Percentiles rank a stretch among this genome's conserved stretches.
These are phyloP conservation scores for Zoanthus sansibaricus DNA, from an alignment of 92 coral and sea anemone genomes.

Conservation along the genomic window DNA sequence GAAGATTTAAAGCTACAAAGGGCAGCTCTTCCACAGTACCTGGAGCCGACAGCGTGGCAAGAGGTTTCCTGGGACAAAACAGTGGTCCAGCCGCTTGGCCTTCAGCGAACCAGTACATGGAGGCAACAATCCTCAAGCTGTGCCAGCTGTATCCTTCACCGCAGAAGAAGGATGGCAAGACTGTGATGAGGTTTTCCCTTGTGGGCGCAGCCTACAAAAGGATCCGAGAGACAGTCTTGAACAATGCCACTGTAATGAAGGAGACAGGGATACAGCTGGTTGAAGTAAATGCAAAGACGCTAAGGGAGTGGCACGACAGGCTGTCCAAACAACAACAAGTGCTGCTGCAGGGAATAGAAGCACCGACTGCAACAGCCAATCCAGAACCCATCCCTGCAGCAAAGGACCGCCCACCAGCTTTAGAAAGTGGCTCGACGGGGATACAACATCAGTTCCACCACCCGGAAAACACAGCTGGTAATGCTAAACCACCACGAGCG, in stretches of 20 bases:
- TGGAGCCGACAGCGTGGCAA: too few species aligned
- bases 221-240: background rate
- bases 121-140: background rate
- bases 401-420: background rate
- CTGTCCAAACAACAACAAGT: conserved; percentile 12
- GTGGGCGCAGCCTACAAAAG: background rate
- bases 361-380: background rate
- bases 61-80: too few species aligned
- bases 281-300: background rate
- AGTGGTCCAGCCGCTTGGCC: too few species aligned
- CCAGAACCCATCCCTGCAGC: conserved; percentile 33
- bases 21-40: too few species aligned
- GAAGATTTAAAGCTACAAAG: too few species aligned
- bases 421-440: background rate
- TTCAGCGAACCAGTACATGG: too few species aligned
- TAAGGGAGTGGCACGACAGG: conserved; percentile 41
- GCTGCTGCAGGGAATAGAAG: conserved; percentile 18
- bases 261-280: conserved; percentile 38
- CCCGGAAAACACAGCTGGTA: conserved; percentile 32
- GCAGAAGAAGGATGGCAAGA: background rate
- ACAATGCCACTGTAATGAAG: conserved; percentile 16
- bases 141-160: conserved; percentile 29
- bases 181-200: conserved; percentile 23
- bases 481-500: background rate
- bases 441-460: conserved; percentile 8